These are phyloP conservation scores for Nothocercus nigrocapillus DNA, from an alignment of 2,113 vertebrate species.

Conservation along the genomic window DNA sequence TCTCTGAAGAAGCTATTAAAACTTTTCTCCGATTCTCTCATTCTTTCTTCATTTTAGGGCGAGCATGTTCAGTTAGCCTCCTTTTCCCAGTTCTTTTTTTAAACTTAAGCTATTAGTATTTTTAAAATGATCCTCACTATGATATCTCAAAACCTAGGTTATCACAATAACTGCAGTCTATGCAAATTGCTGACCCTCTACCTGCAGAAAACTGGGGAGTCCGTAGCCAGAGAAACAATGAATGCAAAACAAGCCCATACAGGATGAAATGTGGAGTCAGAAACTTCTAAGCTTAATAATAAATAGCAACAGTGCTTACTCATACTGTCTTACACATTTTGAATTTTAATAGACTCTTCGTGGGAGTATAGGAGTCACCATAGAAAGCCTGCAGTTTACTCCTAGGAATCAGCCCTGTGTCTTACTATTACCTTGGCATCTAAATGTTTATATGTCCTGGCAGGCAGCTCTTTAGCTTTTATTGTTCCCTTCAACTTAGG, in stretches of 20 bases:
- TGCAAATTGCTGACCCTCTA: neutral
- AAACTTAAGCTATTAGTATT: neutral
- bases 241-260: neutral
- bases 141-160: neutral
- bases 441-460: neutral
- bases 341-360: neutral
- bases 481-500: neutral
- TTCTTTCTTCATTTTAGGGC: neutral
- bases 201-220: neutral
- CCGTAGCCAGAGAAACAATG: neutral
- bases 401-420: neutral
- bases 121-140: neutral
- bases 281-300: neutral
- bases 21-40: rapidly evolving
- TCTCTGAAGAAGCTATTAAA: neutral
- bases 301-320: neutral
- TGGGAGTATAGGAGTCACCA: neutral
- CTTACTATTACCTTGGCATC: rapidly evolving
- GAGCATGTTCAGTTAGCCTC: neutral
- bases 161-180: neutral
- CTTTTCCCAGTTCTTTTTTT: neutral
- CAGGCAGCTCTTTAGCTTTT: neutral
- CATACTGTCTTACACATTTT: rapidly evolving
- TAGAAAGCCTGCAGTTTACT: neutral
- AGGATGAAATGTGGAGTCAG: rapidly evolving